Base-by-base conservation (phyloP, 2,113 vertebrate species). In the Mobula hypostoma region DNA sequence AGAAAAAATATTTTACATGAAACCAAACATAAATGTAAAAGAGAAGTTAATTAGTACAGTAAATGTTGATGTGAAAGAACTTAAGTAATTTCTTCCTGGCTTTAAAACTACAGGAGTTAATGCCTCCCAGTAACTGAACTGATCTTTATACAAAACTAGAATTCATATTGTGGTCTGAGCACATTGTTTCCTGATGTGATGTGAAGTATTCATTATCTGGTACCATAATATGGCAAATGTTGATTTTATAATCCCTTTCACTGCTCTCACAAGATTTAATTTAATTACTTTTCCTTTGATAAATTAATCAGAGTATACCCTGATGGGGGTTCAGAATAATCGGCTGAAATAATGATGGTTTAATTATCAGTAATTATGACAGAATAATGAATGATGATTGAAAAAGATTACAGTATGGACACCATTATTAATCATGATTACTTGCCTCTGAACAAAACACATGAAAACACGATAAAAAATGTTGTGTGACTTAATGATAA, bases 321-420 rank as follows among this genome's bases (percentile, higher is more conserved):
- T 74, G 12, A 40, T 56, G 91, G 91, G 91, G 68, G 70, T 90
- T 74, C 40, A 29, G 40, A 72, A 93, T 93, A 56, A 70, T 93
- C 70, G 29, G 36, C 40, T 93, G 91, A 93, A 93, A 93, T 74
- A 74, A 93, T 56, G 91, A 93, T 74, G 21, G 24, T 93, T 93
- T 93, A 93, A 93, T 93, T 93, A 93, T 93, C 36, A 93, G 91
- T 93, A 93, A 93, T 74, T 24, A 76, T 74, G 91, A 14, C 40
- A 56, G 91, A 74, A 93, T 74, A 93, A 93, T 93, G 19, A 74
- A 68, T 74, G 68, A 93, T 93, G 40, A 93, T 93, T 76, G 70
- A 93, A 56, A 93, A 74, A 74, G 19, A 93, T 70, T 74, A 74
- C 91, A 40, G 9, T 21, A 93, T 27, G 40, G 91, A 29, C 40